Percentiles rank a stretch among this genome's conserved stretches.
phyloP scores from a whole-genome alignment of 2,797 vertebrate species.

The Danio choprae region DNA sequence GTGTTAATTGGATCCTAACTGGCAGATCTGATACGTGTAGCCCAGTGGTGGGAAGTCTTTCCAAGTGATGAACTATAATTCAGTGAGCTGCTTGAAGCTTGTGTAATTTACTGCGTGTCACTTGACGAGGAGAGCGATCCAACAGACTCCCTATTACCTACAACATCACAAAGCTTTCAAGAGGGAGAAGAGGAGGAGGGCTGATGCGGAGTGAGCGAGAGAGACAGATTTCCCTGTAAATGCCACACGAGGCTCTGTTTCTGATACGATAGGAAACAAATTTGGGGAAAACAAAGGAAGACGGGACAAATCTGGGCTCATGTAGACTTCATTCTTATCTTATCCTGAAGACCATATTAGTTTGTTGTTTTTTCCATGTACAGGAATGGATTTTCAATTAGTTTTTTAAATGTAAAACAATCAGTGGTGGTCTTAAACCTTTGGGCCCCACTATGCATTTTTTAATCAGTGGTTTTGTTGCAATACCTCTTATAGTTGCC shows the following conservation, averaged over 20 bases:
- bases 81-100: constrained; percentile 98
- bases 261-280: constrained; percentile 42
- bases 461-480: constrained; percentile 30
- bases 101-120: constrained; percentile 99
- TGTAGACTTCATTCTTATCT: constrained; percentile 2
- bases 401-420: neutral
- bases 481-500: constrained; percentile 36
- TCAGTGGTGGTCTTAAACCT: neutral
- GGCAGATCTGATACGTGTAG: constrained; percentile 99
- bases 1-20: constrained; percentile 99
- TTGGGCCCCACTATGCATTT: constrained; percentile 12
- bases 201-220: constrained; percentile 59
- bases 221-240: constrained; percentile 37
- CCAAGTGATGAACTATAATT: constrained; percentile 99
- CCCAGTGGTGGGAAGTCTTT: constrained; percentile 94
- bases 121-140: constrained; percentile 98
- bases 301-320: neutral
- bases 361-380: neutral
- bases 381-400: neutral
- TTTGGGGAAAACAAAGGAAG: constrained; percentile 30
- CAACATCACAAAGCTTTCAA: constrained; percentile 90
- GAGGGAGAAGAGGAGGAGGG: constrained; percentile 69
- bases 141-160: constrained; percentile 97
- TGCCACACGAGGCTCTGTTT: constrained; percentile 33
- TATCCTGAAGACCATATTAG: neutral